Evolutionary conservation across 2,113 vertebrate species (phyloP).

Genomic region (Tringa solitaria): DNA sequence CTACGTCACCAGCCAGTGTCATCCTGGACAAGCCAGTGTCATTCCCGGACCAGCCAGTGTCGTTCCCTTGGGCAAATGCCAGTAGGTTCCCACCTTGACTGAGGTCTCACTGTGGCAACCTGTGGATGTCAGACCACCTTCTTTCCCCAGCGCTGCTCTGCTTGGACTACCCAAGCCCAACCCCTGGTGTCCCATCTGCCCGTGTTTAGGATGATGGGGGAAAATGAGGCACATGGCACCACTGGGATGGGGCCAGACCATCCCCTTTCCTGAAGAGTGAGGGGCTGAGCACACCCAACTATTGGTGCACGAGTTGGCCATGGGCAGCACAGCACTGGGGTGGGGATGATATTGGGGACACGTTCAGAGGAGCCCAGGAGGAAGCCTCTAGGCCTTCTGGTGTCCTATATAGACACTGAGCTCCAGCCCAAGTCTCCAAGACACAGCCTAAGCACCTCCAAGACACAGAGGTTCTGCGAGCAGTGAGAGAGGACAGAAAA

Average conservation of each 20-base stretch:
- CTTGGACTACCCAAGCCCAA: not conserved
- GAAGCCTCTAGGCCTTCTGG: not conserved
- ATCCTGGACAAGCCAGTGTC: not conserved
- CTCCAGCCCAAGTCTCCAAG: not conserved
- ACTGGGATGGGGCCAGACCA: no score
- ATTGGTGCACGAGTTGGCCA: not conserved
- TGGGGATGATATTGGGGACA: not conserved
- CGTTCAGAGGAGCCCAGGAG: not conserved
- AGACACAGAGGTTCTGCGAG: not conserved
- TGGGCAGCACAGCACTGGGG: rapidly evolving
- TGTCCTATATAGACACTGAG: not conserved
- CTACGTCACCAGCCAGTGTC: rapidly evolving
- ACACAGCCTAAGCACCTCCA: not conserved
- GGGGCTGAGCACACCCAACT: not conserved
- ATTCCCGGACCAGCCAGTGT: not conserved
- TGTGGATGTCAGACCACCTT: not conserved
- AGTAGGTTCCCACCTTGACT: not conserved
- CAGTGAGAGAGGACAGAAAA: not conserved
- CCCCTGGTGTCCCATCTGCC: not conserved
- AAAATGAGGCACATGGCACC: not conserved
- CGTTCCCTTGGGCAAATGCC: not conserved
- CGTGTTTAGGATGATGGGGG: not conserved
- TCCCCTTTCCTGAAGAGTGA: not conserved
- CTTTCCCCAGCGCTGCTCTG: not conserved
- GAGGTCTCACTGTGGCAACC: not conserved